These are phyloP conservation scores for Tetramorium simillimum DNA, from an alignment of 1,140 invertebrate genomes.

Conservation along the genomic window DNA sequence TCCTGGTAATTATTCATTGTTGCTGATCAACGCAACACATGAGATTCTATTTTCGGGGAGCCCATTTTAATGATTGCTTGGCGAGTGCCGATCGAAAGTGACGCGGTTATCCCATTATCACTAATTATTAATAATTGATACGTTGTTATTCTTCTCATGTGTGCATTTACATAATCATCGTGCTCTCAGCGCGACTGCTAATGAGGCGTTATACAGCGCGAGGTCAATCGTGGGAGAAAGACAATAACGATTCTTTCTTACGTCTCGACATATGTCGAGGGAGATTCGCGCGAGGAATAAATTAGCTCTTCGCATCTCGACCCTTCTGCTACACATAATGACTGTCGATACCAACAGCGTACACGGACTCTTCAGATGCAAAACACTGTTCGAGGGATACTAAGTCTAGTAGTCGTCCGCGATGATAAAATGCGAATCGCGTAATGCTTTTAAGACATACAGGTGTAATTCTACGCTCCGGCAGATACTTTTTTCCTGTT, in stretches of 20 bases:
- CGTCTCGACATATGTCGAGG: neutral
- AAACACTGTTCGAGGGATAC: neutral
- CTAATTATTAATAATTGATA: slow-evolving; percentile 52
- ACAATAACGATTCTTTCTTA: slow-evolving; percentile 34
- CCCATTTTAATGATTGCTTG: slow-evolving; percentile 17
- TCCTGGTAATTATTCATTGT: neutral
- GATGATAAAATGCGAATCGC: slow-evolving; percentile 2
- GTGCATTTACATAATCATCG: slow-evolving; percentile 58
- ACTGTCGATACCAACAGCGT: neutral
- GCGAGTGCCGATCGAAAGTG: slow-evolving; percentile 13
- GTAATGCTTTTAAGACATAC: neutral
- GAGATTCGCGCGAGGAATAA: slow-evolving; percentile 39
- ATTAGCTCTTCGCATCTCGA: neutral
- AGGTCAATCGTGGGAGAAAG: slow-evolving; percentile 20
- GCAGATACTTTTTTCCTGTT: neutral
- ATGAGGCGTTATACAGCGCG: slow-evolving; percentile 15
- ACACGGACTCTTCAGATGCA: neutral
- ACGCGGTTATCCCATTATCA: slow-evolving; percentile 63
- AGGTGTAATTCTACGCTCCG: neutral
- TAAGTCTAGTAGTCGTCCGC: neutral
- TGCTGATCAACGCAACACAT: neutral
- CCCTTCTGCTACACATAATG: neutral
- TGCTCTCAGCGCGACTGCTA: neutral
- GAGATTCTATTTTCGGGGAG: neutral
- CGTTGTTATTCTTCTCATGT: slow-evolving; percentile 9